Percentiles rank a stretch among this genome's conserved stretches.
Conservation (phyloP, 2,113 vertebrate genomes). For the Phalacrocorax pelagicus region DNA sequence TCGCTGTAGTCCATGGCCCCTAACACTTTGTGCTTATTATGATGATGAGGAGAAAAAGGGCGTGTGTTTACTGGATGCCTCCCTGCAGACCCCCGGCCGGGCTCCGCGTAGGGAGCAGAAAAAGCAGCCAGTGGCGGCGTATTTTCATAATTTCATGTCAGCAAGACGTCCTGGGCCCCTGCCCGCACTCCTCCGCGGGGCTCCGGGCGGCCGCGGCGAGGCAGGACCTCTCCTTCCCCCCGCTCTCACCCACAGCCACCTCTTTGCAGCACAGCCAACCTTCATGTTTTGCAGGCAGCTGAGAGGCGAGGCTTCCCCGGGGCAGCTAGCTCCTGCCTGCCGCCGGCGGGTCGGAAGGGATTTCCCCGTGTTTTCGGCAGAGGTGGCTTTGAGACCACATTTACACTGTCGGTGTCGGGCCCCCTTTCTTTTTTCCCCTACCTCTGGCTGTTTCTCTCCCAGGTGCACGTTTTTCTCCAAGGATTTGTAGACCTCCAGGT, state of each 20-base stretch:
- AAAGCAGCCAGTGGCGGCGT: rapidly evolving
- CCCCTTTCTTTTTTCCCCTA: background rate
- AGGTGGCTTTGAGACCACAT: background rate
- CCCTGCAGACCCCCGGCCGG: background rate
- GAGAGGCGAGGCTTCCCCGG: background rate
- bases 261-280: rapidly evolving
- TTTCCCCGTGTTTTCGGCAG: background rate
- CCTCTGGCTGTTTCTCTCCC: background rate
- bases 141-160: background rate
- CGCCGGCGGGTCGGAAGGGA: background rate
- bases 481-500: background rate
- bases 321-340: background rate
- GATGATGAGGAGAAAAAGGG: background rate
- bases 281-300: background rate
- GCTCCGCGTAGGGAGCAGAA: background rate
- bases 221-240: too few species aligned
- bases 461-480: background rate
- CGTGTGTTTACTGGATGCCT: background rate
- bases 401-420: rapidly evolving
- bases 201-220: too few species aligned
- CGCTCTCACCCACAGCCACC: too few species aligned
- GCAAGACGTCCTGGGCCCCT: background rate
- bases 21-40: background rate
- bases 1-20: background rate
- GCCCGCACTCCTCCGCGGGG: background rate